Evolutionary conservation across 2,888 invertebrate genomes (phyloP).

Genomic region (Monochamus alternatus): DNA sequence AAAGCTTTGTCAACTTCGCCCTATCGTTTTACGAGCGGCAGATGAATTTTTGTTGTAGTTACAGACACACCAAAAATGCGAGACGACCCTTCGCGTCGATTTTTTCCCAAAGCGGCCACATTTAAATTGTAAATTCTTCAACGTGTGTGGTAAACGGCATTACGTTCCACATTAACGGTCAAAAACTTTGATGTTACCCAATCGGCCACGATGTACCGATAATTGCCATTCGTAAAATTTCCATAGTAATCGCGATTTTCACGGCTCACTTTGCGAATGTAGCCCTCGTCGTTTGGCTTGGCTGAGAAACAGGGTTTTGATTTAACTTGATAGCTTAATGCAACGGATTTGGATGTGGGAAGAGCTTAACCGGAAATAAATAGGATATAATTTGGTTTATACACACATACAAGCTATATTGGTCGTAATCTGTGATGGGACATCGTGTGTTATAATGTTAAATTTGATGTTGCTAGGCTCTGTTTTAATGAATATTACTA

Average conservation of each 20-base stretch:
- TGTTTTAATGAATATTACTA: no score
- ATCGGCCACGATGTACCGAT: background rate
- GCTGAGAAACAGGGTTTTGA: background rate
- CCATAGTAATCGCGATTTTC: background rate
- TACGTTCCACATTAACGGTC: background rate
- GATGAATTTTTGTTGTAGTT: background rate
- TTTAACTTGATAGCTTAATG: background rate
- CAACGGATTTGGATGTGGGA: background rate
- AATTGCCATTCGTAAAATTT: slow-evolving; percentile 1
- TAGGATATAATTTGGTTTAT: background rate
- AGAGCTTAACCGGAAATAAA: background rate
- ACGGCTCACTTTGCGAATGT: background rate
- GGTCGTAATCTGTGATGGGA: no score
- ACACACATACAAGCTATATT: no score
- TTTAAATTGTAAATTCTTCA: slow-evolving; percentile 13
- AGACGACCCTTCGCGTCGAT: background rate
- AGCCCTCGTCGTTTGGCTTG: background rate
- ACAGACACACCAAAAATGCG: background rate
- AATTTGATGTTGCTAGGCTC: no score
- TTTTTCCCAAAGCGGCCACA: background rate
- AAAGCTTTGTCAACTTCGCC: no score
- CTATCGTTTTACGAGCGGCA: no score
- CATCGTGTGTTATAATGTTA: no score
- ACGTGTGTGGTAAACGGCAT: background rate
- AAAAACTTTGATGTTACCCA: slow-evolving; percentile 3